Evolutionary conservation across 2,888 invertebrate species (phyloP).

Genomic region (Drosophila fungiperda): DNA sequence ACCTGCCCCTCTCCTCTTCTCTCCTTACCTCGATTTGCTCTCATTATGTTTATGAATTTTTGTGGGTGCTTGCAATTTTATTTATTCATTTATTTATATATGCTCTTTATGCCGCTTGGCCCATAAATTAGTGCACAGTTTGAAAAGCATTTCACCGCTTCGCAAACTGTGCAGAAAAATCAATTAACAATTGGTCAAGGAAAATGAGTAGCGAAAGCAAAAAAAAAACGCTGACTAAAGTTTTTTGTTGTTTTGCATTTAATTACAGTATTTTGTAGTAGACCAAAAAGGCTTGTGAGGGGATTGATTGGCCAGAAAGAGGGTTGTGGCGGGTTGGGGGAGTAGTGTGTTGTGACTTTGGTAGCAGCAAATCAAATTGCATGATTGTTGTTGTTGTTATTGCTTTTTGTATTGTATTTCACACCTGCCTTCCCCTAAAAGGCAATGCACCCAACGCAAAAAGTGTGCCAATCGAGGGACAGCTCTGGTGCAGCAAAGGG

Average conservation of each 20-base stretch:
- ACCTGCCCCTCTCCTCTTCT: neutral
- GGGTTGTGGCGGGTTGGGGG: neutral
- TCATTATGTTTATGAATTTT: slow-evolving; percentile 56
- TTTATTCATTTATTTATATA: slow-evolving; percentile 53
- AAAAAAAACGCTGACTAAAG: slow-evolving; percentile 32
- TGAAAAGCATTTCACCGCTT: slow-evolving; percentile 30
- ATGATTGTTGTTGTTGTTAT: slow-evolving; percentile 21
- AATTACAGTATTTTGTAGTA: slow-evolving; percentile 36
- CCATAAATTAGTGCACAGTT: slow-evolving; percentile 55
- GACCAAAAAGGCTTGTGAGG: neutral
- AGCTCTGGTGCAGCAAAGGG: neutral
- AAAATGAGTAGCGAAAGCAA: neutral
- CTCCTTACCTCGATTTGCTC: neutral
- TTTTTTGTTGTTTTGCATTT: slow-evolving; percentile 44
- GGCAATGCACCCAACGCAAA: slow-evolving; percentile 41
- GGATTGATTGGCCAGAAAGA: neutral
- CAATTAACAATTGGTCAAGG: slow-evolving; percentile 40
- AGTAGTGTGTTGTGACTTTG: neutral
- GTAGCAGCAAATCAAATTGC: slow-evolving; percentile 46
- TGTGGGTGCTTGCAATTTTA: slow-evolving; percentile 46
- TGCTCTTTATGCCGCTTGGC: slow-evolving; percentile 27
- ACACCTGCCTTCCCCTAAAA: slow-evolving; percentile 25
- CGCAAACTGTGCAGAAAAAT: slow-evolving; percentile 38
- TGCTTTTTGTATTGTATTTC: slow-evolving; percentile 21
- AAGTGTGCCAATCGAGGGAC: slow-evolving; percentile 34